A percentile compares a stretch with the other conserved stretches of the same genome.
Conservation (phyloP, 2,113 vertebrate genomes). For the Sitta europaea region DNA sequence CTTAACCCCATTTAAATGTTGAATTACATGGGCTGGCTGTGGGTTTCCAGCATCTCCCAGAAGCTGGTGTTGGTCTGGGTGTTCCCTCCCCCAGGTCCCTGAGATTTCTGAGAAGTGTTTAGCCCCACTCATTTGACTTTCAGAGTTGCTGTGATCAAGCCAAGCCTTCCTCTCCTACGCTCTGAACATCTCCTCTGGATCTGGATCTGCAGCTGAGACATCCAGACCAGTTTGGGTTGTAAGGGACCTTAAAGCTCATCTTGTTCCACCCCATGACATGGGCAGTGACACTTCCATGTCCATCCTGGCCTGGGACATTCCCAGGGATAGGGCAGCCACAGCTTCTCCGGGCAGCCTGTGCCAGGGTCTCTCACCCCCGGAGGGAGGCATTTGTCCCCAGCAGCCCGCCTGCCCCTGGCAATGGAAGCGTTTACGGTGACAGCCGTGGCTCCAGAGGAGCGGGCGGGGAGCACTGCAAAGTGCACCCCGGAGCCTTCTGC, state of each 20-base stretch:
- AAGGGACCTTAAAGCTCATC: neutral
- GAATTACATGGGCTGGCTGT: neutral
- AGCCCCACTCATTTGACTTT: neutral
- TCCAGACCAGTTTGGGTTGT: neutral
- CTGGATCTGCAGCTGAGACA: neutral
- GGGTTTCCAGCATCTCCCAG: neutral
- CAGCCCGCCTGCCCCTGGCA: neutral
- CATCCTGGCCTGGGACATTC: neutral
- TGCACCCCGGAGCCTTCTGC: accelerated
- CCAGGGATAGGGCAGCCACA: neutral
- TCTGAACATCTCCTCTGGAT: neutral
- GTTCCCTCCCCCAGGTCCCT: neutral
- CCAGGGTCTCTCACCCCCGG: neutral
- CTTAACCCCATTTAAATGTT: neutral
- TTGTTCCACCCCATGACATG: neutral
- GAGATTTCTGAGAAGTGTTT: neutral
- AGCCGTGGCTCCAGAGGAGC: accelerated
- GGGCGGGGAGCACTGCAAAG: neutral
- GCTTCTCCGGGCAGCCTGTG: neutral
- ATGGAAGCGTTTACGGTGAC: accelerated
- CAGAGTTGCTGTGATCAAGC: neutral
- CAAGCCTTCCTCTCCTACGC: neutral
- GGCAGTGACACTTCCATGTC: neutral
- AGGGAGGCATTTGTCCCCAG: neutral
- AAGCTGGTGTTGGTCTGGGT: neutral